These are phyloP conservation scores for Mystacides longicornis DNA, from an alignment of 2,888 invertebrate species.

Conservation along the genomic window DNA sequence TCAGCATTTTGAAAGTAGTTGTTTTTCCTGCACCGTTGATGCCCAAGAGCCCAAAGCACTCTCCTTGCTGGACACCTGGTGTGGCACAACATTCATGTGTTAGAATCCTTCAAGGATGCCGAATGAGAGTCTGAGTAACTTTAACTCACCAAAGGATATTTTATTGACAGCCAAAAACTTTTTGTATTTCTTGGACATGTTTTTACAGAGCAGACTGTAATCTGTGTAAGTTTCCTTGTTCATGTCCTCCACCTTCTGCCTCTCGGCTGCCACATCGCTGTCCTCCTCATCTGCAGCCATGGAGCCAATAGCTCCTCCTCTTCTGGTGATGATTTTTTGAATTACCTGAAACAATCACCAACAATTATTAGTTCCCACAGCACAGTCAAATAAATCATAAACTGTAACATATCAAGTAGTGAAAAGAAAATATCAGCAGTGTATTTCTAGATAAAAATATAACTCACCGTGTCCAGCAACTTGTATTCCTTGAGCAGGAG, in stretches of 20 bases:
- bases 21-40: slow-evolving; percentile 87
- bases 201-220: slow-evolving; percentile 53
- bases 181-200: slow-evolving; percentile 69
- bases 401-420: no score
- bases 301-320: no score
- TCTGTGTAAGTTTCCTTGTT: slow-evolving; percentile 33
- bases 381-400: no score
- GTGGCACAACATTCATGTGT: no score
- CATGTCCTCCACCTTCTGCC: slow-evolving; percentile 39
- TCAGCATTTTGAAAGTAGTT: slow-evolving; percentile 84
- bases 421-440: no score
- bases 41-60: slow-evolving; percentile 77
- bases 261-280: slow-evolving; percentile 52
- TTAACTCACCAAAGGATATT: slow-evolving; percentile 48
- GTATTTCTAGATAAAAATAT: not conserved
- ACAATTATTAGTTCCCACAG: no score
- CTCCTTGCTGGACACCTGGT: slow-evolving; percentile 58
- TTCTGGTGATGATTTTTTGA: no score
- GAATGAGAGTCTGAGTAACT: no score
- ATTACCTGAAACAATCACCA: no score
- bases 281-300: slow-evolving; percentile 41
- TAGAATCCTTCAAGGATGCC: no score
- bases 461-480: slow-evolving; percentile 41
- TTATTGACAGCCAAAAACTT: slow-evolving; percentile 72
- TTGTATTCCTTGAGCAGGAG: slow-evolving; percentile 60